Percentiles rank a stretch among this genome's conserved stretches.
Evolutionary conservation across 1,140 invertebrate genomes (phyloP).

Genomic region (Drosophila chauvacae): DNA sequence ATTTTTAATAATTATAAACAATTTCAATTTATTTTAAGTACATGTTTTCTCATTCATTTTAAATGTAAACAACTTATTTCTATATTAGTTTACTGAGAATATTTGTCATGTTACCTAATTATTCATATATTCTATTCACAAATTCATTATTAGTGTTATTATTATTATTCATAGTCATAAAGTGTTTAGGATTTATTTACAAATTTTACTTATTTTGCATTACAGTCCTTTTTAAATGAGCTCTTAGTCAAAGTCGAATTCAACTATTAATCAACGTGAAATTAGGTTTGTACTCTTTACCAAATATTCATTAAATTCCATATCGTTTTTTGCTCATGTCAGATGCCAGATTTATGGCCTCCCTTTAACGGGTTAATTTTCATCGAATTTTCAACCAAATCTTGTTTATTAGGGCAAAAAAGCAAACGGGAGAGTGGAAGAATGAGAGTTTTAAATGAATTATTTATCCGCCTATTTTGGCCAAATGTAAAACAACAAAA

Average conservation of each 20-base stretch:
- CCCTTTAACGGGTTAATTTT: conserved; percentile 1
- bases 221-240: neutral
- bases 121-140: neutral
- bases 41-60: too few species aligned
- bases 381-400: conserved; percentile 36
- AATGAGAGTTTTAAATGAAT: conserved; percentile 30
- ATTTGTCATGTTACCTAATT: neutral
- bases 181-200: neutral
- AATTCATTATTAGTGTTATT: too few species aligned
- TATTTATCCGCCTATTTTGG: conserved; percentile 21
- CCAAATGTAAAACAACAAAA: conserved; percentile 26
- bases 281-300: neutral
- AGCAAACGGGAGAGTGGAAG: neutral
- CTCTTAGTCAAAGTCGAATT: neutral
- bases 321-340: neutral
- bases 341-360: conserved; percentile 4
- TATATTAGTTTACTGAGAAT: neutral
- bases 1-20: too few species aligned
- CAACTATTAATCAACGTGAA: neutral
- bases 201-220: neutral
- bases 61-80: neutral
- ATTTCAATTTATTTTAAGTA: too few species aligned
- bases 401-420: conserved; percentile 7
- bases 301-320: neutral
- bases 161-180: neutral